Evolutionary conservation across 2,888 invertebrate genomes (phyloP).

Genomic region (Drosophila borealis): DNA sequence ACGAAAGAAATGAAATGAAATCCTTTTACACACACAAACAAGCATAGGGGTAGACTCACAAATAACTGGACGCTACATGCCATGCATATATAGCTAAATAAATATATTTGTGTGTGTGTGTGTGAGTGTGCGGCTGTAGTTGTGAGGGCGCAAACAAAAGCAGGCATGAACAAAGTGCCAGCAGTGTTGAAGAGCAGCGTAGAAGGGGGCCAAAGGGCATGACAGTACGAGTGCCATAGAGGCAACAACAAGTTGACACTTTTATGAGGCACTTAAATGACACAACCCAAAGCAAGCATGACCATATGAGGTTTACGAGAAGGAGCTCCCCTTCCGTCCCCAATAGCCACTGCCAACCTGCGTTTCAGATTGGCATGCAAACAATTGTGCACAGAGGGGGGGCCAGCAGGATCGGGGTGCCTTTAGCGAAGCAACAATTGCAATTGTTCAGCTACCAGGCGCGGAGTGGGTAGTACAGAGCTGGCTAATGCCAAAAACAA

Average conservation of each 20-base stretch:
- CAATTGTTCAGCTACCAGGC: conserved; percentile 62
- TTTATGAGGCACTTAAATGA: conserved; percentile 82
- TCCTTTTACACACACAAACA: conserved; percentile 63
- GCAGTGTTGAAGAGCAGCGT: conserved; percentile 38
- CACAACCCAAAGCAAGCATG: conserved; percentile 72
- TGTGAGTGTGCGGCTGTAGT: conserved; percentile 29
- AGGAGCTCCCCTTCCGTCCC: background rate
- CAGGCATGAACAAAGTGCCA: conserved; percentile 59
- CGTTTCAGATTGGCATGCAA: conserved; percentile 76
- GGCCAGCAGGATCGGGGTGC: conserved; percentile 3
- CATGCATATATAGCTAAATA: conserved; percentile 5
- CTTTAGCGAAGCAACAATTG: conserved; percentile 71
- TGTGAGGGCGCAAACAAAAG: conserved; percentile 55
- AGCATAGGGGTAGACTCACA: conserved; percentile 24
- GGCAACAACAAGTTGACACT: conserved; percentile 80
- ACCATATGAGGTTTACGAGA: conserved; percentile 48
- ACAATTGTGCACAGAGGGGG: conserved; percentile 46
- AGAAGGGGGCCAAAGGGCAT: conserved; percentile 39
- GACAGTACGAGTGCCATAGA: conserved; percentile 56
- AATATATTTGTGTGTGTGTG: background rate
- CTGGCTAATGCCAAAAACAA: conserved; percentile 58
- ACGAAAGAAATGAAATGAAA: conserved; percentile 76
- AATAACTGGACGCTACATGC: conserved; percentile 23
- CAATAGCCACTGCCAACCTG: conserved; percentile 47
- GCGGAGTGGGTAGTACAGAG: background rate